Evolutionary conservation across 2,797 vertebrate genomes (phyloP).

Genomic region (Gallinago stenura): DNA sequence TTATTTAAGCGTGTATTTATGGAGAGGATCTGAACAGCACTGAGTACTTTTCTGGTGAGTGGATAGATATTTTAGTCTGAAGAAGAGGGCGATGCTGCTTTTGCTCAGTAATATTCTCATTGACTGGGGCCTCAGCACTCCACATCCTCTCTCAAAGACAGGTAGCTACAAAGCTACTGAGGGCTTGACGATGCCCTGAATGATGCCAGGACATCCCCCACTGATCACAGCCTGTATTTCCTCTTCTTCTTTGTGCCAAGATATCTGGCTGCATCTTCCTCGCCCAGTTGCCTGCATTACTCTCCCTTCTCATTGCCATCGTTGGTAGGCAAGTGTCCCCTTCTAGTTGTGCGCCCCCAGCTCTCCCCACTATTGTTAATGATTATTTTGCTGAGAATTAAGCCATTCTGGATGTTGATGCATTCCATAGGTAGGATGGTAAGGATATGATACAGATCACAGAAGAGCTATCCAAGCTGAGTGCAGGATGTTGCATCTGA

Average conservation of each 20-base stretch:
- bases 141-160: not conserved
- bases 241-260: not conserved
- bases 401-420: not conserved
- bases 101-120: not conserved
- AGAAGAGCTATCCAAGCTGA: not conserved
- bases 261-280: not conserved
- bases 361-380: not conserved
- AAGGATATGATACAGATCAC: not conserved
- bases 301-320: accelerated
- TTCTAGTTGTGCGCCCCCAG: not conserved
- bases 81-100: not conserved
- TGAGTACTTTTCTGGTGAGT: not conserved
- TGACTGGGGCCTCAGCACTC: not conserved
- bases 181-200: not conserved
- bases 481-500: not conserved
- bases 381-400: not conserved
- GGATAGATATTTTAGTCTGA: not conserved
- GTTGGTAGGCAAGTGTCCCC: accelerated
- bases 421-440: not conserved
- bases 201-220: not conserved
- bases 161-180: not conserved
- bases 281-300: not conserved
- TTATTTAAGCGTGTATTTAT: slow-evolving; percentile 44
- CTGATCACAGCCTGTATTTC: not conserved
- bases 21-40: not conserved